These are phyloP conservation scores for Petaurus breviceps DNA, from an alignment of 2,113 vertebrate species.

Conservation along the genomic window DNA sequence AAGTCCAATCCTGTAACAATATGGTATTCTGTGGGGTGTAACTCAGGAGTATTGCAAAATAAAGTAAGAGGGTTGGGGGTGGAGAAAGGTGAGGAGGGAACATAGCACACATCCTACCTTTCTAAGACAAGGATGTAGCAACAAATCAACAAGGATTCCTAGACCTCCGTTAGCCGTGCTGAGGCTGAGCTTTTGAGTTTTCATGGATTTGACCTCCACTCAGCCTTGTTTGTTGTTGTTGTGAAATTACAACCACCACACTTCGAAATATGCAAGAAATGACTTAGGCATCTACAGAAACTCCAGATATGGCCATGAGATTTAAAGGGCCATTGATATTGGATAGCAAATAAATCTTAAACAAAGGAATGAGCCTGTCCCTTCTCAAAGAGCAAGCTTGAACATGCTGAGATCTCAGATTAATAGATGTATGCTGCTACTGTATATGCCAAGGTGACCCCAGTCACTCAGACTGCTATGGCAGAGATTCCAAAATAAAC, in stretches of 20 bases:
- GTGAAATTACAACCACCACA: slow-evolving; percentile 59
- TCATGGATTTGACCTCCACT: slow-evolving; percentile 74
- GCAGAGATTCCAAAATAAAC: slow-evolving; percentile 79
- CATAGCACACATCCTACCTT: slow-evolving; percentile 1
- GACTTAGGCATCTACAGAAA: slow-evolving; percentile 67
- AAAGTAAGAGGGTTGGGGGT: background rate
- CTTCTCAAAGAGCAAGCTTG: slow-evolving; percentile 69
- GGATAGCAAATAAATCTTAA: slow-evolving; percentile 78
- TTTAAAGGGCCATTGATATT: slow-evolving; percentile 79
- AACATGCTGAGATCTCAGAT: slow-evolving; percentile 57
- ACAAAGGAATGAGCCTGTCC: slow-evolving; percentile 75
- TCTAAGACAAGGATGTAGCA: slow-evolving; percentile 31
- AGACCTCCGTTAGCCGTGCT: slow-evolving; percentile 45
- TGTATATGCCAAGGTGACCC: slow-evolving; percentile 76
- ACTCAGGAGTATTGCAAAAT: background rate
- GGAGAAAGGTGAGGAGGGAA: slow-evolving; percentile 24
- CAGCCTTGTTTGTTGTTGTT: slow-evolving; percentile 65
- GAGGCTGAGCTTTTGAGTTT: slow-evolving; percentile 60
- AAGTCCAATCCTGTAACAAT: background rate
- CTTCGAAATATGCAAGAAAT: slow-evolving; percentile 70
- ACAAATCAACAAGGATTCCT: slow-evolving; percentile 61
- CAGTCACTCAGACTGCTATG: slow-evolving; percentile 69
- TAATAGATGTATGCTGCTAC: slow-evolving; percentile 72
- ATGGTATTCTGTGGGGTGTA: slow-evolving; percentile 23
- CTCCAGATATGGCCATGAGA: slow-evolving; percentile 66